Percentiles rank a stretch among this genome's conserved stretches.
phyloP scores from a whole-genome alignment of 2,113 vertebrate species.

The Centrocercus urophasianus region DNA sequence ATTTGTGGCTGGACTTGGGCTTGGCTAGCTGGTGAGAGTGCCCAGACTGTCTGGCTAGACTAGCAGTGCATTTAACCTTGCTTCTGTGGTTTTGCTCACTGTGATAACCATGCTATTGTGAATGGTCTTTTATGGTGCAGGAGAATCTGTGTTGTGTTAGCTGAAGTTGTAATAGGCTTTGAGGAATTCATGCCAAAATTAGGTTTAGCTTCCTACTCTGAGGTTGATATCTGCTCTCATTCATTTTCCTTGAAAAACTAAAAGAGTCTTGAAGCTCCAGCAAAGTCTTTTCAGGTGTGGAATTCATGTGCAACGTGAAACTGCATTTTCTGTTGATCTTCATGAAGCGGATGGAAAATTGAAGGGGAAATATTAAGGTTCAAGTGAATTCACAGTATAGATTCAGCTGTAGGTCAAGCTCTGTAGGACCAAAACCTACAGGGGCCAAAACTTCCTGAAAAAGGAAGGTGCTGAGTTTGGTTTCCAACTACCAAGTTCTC shows the following conservation, averaged over 20 bases:
- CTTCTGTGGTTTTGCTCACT: conserved; percentile 3
- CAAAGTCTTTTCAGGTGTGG: neutral
- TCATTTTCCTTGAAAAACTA: conserved; percentile 23
- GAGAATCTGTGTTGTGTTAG: neutral
- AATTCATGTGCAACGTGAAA: neutral
- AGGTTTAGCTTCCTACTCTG: neutral
- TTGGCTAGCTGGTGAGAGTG: neutral
- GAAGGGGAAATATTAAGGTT: neutral
- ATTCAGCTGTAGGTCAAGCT: neutral
- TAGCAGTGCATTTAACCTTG: neutral
- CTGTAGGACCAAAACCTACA: too few relatives aligned
- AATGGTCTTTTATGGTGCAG: neutral
- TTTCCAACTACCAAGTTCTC: neutral
- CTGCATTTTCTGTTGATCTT: neutral
- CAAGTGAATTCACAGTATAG: neutral
- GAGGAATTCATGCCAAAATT: neutral
- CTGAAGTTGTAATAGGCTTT: neutral
- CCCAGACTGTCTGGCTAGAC: neutral
- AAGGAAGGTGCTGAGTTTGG: neutral
- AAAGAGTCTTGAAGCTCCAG: neutral
- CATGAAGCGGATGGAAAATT: neutral
- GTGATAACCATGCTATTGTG: neutral
- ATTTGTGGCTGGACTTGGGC: neutral
- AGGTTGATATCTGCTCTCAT: neutral
- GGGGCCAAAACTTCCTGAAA: neutral